Base-by-base conservation (phyloP, 2,113 vertebrate species). In the Turnix velox region DNA sequence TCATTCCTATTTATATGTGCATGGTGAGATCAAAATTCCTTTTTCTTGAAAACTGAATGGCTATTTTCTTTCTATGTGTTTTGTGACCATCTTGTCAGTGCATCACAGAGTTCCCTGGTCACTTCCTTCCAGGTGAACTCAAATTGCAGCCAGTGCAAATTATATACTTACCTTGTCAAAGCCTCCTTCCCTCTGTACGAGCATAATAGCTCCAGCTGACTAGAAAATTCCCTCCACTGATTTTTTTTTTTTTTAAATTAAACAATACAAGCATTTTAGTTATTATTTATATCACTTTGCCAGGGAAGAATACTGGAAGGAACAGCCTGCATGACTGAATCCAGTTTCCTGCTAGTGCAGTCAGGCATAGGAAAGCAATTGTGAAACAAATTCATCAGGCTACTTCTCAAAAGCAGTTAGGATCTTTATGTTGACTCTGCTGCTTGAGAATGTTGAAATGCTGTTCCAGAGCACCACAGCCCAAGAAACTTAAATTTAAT, bases 211-310 rank as follows among this genome's bases (percentile, higher is more conserved):
- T 86, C 43, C 67, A 83, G 46, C 63, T 86, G 80, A 51, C 75
- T 18, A 88, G 63, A 90, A 95, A 62, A 88, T 88, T 66, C 90
- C 77, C 82, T 86, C 68, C 73, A 48, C 61, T 59, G 69, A 37
- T 39, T 88, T 93, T n/a, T 45, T 71, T 85, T 88, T 4, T 45
- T 71, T 85, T 88, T 4, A 62, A 68, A 92, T 92, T 87, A 88
- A 94, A 84, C 57, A 87, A 94, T 81, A 46, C 18, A 46, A 81
- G 65, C 73, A 72, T 61, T 96, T 86, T 88, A 92, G 91, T 12
- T 84, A 91, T 92, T 93, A 86, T 91, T 93, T 93, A 55, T 87
- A 59, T 52, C 68, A 67, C 48, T 48, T 81, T 75, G 51, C 3
- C 3, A 7, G 39, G 63, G 68, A 22, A 67, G 28, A 72, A 27